Percentiles rank a stretch among this genome's conserved stretches.
phyloP scores from a whole-genome alignment of 2,797 vertebrate genomes.

The Nyctalus aviator region DNA sequence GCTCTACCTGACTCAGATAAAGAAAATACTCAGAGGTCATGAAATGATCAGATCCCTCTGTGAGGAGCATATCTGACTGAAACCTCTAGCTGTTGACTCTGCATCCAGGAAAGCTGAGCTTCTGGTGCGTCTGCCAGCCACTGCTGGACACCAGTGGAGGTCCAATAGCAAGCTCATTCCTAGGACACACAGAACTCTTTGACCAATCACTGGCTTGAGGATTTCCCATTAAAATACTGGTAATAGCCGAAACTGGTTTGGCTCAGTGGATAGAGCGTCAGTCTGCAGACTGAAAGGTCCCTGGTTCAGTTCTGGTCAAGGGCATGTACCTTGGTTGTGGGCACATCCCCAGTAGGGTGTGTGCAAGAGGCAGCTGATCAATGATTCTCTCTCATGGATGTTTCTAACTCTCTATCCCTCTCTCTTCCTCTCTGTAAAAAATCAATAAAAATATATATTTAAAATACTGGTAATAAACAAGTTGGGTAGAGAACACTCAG shows the following conservation, averaged over 20 bases:
- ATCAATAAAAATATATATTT: not conserved
- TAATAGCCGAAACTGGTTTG: not conserved
- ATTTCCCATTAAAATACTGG: not conserved
- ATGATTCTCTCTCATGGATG: too few relatives aligned
- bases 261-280: too few relatives aligned
- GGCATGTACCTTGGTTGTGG: too few relatives aligned
- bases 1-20: not conserved
- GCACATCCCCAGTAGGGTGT: too few relatives aligned
- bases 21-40: not conserved
- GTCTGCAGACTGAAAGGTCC: too few relatives aligned
- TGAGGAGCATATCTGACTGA: not conserved
- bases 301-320: too few relatives aligned
- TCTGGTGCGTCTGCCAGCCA: not conserved
- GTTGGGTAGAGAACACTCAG: not conserved
- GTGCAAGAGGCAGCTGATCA: too few relatives aligned
- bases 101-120: not conserved
- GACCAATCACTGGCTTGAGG: not conserved
- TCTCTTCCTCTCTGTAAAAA: too few relatives aligned
- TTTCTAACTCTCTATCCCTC: too few relatives aligned
- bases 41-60: not conserved
- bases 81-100: not conserved
- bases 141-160: not conserved
- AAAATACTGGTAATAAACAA: slow-evolving; percentile 26
- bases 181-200: not conserved
- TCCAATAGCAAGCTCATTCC: not conserved